Base-by-base conservation (phyloP, 2,113 vertebrate genomes). In the Malurus alboscapulatus region DNA sequence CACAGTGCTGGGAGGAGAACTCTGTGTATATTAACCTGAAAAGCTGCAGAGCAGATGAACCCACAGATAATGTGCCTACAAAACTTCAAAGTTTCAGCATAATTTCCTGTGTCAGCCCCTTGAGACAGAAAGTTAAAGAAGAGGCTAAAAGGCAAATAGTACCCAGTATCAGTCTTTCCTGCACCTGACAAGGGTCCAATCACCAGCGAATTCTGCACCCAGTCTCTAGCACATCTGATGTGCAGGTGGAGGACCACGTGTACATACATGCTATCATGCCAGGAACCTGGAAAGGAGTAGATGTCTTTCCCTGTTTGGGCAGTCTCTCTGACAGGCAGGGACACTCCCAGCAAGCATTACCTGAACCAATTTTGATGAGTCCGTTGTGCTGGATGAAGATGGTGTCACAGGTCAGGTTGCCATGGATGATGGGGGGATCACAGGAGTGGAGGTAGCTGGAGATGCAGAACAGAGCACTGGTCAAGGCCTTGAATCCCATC, bases 341-440 rank as follows among this genome's bases (percentile, higher is more conserved):
- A 32, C 36, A 58, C 26, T 45, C 32, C 55, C 53, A 75, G 16
- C 11, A 47, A 63, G 48, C 44, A 95, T 95, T 97, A 99, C 99
- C 99, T 98, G 99, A 99, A 67, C 99, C 99, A 7, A 99, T 99
- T 96, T 99, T 99, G 97, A 99, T 99, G 96, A 99, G 98, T 81
- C 99, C 99, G 1, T 99, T 99, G 97, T 99, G 99, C 97, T 99
- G 99, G 96, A 99, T 99, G 97, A 99, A 99, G 98, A 99, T 99
- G 91, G 99, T 99, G 98, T 99, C 99, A 38, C 99, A 99, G 89
- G 99, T 99, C 96, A 99, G 98, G 97, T 99, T 99, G 51, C 99
- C 99, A 5, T 99, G 99, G 95, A 99, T 99, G 97, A 99, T 99
- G 29, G 99, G 98, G 78, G 99, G 98, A 75, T 99, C 99, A 97